Evolutionary conservation across 2,113 vertebrate genomes (phyloP).

Genomic region (Neoarius graeffei): DNA sequence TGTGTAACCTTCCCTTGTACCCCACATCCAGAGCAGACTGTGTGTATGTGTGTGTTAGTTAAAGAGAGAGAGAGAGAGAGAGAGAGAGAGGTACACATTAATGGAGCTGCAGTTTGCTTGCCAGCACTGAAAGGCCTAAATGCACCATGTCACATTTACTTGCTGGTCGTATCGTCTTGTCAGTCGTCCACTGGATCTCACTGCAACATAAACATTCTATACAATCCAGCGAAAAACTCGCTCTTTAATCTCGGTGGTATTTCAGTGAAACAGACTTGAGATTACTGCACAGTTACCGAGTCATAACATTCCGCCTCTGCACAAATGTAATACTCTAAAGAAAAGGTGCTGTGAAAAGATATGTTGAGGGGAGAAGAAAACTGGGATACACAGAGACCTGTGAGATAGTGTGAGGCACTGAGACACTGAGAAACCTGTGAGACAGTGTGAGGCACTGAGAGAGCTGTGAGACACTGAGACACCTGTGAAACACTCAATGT

Average conservation of each 20-base stretch:
- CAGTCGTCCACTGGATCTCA: not conserved
- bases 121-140: constrained; percentile 31
- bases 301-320: constrained; percentile 32
- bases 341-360: constrained; percentile 21
- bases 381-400: not conserved
- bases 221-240: constrained; percentile 22
- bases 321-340: not conserved
- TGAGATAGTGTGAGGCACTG: not conserved
- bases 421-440: not conserved
- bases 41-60: not conserved
- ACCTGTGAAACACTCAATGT: not conserved
- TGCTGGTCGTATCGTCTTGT: not conserved
- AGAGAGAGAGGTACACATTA: constrained; percentile 34
- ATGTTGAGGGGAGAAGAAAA: not conserved
- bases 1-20: constrained; percentile 35
- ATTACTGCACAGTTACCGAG: not conserved
- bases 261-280: constrained; percentile 14
- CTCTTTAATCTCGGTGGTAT: constrained; percentile 16
- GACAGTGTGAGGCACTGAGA: not conserved
- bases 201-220: constrained; percentile 23
- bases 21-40: constrained; percentile 3
- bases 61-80: not conserved
- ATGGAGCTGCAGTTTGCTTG: constrained; percentile 31
- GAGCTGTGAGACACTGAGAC: not conserved
- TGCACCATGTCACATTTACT: constrained; percentile 41